These are phyloP conservation scores for Oscheius onirici DNA, from an alignment of 2,888 invertebrate genomes.

Conservation along the genomic window DNA sequence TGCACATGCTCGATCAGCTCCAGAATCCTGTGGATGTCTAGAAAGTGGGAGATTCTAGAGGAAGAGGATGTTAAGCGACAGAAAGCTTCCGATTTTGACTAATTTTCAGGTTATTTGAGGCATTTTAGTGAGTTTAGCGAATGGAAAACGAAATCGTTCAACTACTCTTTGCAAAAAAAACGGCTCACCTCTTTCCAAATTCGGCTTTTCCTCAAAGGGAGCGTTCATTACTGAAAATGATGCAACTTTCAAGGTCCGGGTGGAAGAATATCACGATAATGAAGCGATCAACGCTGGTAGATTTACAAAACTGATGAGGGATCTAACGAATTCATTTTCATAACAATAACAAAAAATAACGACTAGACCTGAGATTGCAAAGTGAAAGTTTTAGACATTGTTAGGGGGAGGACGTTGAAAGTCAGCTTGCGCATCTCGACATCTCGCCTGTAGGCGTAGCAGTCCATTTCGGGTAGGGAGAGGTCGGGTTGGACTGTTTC, in stretches of 20 bases:
- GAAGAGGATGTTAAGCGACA: no score
- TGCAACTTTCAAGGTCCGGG: no score
- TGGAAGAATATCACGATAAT: background rate
- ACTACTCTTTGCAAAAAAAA: background rate
- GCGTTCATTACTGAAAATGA: slow-evolving; percentile 13
- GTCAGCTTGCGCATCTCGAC: slow-evolving; percentile 50
- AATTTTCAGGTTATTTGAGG: no score
- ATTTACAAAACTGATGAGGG: background rate
- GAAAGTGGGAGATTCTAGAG: slow-evolving; percentile 21
- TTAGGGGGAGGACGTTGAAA: slow-evolving; percentile 54
- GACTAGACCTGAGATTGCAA: slow-evolving; percentile 42
- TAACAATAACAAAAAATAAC: slow-evolving; percentile 25
- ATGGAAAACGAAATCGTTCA: no score
- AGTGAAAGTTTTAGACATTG: slow-evolving; percentile 43
- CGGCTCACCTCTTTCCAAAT: slow-evolving; percentile 44
- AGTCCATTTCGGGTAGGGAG: slow-evolving; percentile 48
- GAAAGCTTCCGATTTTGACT: no score
- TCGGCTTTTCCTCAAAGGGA: slow-evolving; percentile 35
- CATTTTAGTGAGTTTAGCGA: no score
- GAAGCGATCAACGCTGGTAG: background rate
- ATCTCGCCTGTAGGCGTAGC: slow-evolving; percentile 44
- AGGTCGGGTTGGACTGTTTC: slow-evolving; percentile 60
- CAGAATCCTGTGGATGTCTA: slow-evolving; percentile 90
- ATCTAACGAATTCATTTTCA: background rate
- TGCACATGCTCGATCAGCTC: slow-evolving; percentile 73